phyloP scores from a whole-genome alignment of 92 coral and sea anemone genomes.

The Nematostella vectensis region DNA sequence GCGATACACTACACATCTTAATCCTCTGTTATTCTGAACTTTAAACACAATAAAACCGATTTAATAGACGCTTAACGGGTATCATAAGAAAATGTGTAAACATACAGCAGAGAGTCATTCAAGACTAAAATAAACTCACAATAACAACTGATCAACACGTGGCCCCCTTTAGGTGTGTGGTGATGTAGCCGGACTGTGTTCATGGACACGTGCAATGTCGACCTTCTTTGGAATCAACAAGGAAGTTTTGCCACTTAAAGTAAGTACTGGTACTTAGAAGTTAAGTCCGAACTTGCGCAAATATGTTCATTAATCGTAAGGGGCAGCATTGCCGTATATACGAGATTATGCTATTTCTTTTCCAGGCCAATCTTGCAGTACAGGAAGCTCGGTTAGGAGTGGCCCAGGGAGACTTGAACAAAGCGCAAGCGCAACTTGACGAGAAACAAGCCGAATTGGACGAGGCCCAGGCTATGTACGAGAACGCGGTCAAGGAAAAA shows the following conservation, averaged over 20 bases:
- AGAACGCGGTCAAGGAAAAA: conserved; percentile 85
- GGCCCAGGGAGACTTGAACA: conserved; percentile 78
- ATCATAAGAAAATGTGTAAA: no score
- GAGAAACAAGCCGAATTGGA: conserved; percentile 97
- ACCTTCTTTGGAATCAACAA: conserved; percentile 93
- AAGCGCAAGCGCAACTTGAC: conserved; percentile 90
- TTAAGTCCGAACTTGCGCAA: not conserved
- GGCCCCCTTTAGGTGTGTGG: conserved; percentile 94
- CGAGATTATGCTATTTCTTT: no score
- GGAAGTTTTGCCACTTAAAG: conserved; percentile 92
- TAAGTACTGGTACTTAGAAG: conserved; percentile 21
- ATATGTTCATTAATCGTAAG: no score
- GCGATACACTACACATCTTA: not conserved
- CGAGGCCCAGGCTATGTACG: conserved; percentile 90
- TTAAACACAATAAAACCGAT: not conserved
- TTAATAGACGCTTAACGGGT: not conserved
- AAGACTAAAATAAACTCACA: no score
- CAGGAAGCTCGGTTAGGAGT: conserved; percentile 83
- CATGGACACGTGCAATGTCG: conserved; percentile 96
- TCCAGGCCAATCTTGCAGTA: conserved; percentile 86
- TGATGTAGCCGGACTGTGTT: conserved; percentile 96
- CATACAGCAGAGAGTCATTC: no score
- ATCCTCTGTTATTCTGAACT: not conserved
- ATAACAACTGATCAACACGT: no score
- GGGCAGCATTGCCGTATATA: not conserved